Base-by-base conservation (phyloP, 2,888 invertebrate species). In the Malacosoma neustria region DNA sequence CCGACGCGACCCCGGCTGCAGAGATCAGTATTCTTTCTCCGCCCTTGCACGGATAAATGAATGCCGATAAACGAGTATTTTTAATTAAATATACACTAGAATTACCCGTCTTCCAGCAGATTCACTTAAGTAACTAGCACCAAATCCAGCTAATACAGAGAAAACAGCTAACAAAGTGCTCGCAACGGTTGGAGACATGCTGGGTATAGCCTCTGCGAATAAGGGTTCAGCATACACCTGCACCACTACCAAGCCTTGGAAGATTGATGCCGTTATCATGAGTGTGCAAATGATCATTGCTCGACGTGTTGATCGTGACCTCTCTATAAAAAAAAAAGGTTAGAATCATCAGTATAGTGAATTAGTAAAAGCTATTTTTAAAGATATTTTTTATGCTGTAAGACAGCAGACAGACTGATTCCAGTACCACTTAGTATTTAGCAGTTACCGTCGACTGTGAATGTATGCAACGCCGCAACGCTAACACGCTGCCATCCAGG, bases 181-280 rank as follows among this genome's bases (percentile, higher is more conserved):
- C 34, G 59, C 54, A 13, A 61, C 9, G 0, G 53, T 59, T 0
- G 68, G 14, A 0, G 70, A 59, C 42, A 67, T 55, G 29, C 37
- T 52, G 0, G 69, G 68, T 3, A 66, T 43, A 0, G 66, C 61
- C 14, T 59, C 46, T 2, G 36, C 33, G 42, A 72, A 70, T 31
- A 72, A 32, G 0, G 62, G 61, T 4, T 52, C 57, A 0, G 71
- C 63, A 39, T 62, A 68, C 30, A 67, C 61, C 39, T 62, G 61
- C 3, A 68, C 46, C 1, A 57, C 57, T 0, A 61, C 39, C 7
- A 65, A 40, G 0, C 70, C 70, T 55, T 69, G 64, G 46, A 64
- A 61, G 4, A 58, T 53, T 5, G 56, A 38, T 0, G 57, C 43
- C 0, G 61, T 51, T 33, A 50, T 47, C 1, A 70, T 35, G 0